Conservation (phyloP, 2,797 vertebrate genomes). For the Sarcoramphus papa region DNA sequence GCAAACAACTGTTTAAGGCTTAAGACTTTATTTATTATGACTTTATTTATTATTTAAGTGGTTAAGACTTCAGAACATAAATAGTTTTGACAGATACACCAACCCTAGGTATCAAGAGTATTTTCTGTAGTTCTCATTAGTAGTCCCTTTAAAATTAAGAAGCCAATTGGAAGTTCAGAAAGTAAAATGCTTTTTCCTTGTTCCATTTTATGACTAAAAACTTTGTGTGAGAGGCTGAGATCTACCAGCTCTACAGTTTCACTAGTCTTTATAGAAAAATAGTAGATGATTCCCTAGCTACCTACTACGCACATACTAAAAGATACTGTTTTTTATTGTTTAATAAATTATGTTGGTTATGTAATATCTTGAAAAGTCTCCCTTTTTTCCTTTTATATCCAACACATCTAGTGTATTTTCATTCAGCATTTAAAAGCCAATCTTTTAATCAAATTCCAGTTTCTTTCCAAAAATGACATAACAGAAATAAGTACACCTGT, state of each 20-base stretch:
- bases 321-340: not conserved
- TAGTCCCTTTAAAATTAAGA: not conserved
- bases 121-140: conserved; percentile 16
- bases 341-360: not conserved
- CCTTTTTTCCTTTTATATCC: not conserved
- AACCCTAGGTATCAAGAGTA: not conserved
- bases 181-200: not conserved
- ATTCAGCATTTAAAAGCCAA: not conserved
- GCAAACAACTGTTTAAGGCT: not conserved
- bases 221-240: not conserved
- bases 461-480: not conserved
- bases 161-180: not conserved
- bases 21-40: not conserved
- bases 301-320: not conserved
- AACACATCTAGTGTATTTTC: not conserved
- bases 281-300: conserved; percentile 2
- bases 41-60: not conserved
- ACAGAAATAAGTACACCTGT: not conserved
- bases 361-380: not conserved
- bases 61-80: not conserved
- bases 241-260: not conserved
- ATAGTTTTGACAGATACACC: not conserved
- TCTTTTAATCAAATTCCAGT: not conserved
- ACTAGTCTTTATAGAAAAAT: not conserved
- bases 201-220: conserved; percentile 26